phyloP scores from a whole-genome alignment of 2,113 vertebrate genomes.

The Semicossyphus pulcher region DNA sequence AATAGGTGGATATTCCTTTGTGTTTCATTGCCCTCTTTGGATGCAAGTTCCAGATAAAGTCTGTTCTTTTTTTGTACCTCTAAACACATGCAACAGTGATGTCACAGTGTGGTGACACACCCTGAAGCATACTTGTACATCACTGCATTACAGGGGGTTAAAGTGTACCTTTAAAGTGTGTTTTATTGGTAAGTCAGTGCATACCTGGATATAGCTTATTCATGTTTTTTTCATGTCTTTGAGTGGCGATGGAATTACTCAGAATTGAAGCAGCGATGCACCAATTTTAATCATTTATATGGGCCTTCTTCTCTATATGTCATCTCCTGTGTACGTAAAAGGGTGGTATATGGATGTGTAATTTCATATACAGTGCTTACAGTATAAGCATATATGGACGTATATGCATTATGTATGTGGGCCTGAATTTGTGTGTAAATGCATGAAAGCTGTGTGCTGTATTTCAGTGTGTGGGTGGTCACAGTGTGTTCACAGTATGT shows the following conservation, averaged over 20 bases:
- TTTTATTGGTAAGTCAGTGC: not conserved
- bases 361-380: not conserved
- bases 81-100: not conserved
- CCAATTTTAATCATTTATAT: slow-evolving; percentile 16
- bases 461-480: not conserved
- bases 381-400: not conserved
- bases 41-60: not conserved
- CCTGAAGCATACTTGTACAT: not conserved
- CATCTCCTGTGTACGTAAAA: not conserved
- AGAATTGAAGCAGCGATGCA: not conserved
- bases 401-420: not conserved
- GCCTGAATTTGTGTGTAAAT: not conserved
- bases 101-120: not conserved
- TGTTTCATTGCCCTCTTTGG: not conserved
- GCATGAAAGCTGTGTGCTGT: not conserved
- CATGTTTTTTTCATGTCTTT: not conserved
- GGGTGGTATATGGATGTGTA: slow-evolving; percentile 9
- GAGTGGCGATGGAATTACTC: not conserved
- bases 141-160: not conserved
- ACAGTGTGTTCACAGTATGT: not conserved
- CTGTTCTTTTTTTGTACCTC: not conserved
- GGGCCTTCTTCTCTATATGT: not conserved
- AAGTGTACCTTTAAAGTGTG: not conserved
- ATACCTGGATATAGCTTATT: not conserved
- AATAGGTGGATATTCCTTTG: too few relatives aligned